These are phyloP conservation scores for Bufo gargarizans DNA, from an alignment of 2,113 vertebrate genomes.

Conservation along the genomic window DNA sequence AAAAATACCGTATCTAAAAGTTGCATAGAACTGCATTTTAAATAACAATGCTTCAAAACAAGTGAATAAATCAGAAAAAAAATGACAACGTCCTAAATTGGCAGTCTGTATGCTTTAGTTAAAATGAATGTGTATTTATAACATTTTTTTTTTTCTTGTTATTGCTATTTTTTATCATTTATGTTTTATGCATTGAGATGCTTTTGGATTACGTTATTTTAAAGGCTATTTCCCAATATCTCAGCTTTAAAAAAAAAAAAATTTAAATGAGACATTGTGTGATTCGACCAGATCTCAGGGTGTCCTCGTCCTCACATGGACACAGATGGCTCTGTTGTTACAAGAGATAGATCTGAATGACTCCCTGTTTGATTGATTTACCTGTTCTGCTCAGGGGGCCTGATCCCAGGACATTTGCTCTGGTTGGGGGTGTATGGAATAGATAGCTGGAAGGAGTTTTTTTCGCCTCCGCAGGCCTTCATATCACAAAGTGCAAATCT, in stretches of 20 bases:
- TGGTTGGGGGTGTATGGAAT: neutral
- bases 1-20: neutral
- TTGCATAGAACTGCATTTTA: neutral
- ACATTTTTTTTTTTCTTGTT: no score
- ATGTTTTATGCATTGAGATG: neutral
- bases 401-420: conserved; percentile 23
- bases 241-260: no score
- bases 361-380: conserved; percentile 40
- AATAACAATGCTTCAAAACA: neutral
- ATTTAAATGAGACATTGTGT: neutral
- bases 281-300: neutral
- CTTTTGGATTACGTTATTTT: neutral
- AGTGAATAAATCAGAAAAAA: neutral
- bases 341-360: conserved; percentile 22
- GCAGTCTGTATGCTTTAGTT: no score
- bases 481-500: conserved; percentile 26
- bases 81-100: neutral
- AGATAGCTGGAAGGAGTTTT: conserved; percentile 28
- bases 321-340: conserved; percentile 47
- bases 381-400: conserved; percentile 34
- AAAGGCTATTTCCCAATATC: neutral
- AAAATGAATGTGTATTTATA: no score
- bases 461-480: conserved; percentile 15
- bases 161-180: no score
- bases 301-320: conserved; percentile 17